Percentiles rank a stretch among this genome's conserved stretches.
These are phyloP conservation scores for Micronisus gabar DNA, from an alignment of 2,113 vertebrate genomes.

Conservation along the genomic window DNA sequence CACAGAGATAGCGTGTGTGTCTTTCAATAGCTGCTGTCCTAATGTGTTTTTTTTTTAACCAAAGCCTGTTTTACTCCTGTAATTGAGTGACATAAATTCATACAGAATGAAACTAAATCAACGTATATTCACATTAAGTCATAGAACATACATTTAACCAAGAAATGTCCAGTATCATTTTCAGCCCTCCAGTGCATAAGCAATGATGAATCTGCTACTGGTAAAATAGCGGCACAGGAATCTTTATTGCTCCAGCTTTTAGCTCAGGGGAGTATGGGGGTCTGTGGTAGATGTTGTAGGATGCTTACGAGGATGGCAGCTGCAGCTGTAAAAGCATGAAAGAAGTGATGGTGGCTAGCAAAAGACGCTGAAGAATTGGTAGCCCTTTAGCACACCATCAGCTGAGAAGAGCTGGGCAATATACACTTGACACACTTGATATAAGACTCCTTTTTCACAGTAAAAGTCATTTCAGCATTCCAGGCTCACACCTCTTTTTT, in stretches of 20 bases:
- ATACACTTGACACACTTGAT: background rate
- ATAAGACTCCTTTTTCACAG: background rate
- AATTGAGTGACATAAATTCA: background rate
- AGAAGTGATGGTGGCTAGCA: background rate
- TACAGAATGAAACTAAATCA: background rate
- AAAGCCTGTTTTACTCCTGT: background rate
- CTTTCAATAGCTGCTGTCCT: background rate
- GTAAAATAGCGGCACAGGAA: background rate
- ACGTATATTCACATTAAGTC: background rate
- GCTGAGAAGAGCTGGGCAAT: background rate
- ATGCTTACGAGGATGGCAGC: background rate
- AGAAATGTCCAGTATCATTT: background rate
- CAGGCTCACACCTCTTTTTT: background rate
- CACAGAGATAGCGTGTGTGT: background rate
- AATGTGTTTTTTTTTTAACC: background rate
- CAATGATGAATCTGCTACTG: background rate
- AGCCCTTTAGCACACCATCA: background rate
- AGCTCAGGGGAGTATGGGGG: fast-evolving
- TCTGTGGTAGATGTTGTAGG: background rate
- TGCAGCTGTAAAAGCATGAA: background rate
- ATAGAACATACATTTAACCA: background rate
- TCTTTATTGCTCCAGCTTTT: background rate
- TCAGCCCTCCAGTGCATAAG: background rate
- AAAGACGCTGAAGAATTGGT: background rate
- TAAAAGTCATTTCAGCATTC: background rate